phyloP scores from a whole-genome alignment of 2,888 invertebrate species.

The Limnephilus auricula region DNA sequence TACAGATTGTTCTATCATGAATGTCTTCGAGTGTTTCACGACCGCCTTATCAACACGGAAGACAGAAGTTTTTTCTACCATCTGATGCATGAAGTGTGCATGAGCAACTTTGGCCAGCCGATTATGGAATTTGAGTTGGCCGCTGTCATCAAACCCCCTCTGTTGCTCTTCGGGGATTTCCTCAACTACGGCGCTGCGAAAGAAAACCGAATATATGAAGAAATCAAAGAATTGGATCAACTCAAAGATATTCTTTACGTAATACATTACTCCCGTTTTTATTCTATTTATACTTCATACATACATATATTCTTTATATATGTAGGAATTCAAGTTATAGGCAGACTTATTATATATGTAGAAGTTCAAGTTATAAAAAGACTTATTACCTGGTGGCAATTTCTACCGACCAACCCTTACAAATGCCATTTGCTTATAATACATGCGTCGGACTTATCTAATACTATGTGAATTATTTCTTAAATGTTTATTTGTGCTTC shows the following conservation, averaged over 20 bases:
- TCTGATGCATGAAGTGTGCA: constrained; percentile 83
- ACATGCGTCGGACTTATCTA: no score
- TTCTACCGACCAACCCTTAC: no score
- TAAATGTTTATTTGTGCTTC: no score
- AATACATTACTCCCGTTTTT: constrained; percentile 66
- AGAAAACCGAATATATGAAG: constrained; percentile 88
- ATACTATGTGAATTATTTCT: no score
- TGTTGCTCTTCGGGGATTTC: constrained; percentile 91
- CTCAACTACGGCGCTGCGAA: constrained; percentile 85
- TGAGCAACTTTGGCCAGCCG: constrained; percentile 79
- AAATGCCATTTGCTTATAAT: no score
- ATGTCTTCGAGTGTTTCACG: constrained; percentile 93
- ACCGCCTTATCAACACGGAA: constrained; percentile 88
- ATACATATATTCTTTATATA: no score
- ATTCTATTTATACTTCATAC: no score
- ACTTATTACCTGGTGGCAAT: no score
- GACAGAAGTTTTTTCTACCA: constrained; percentile 90
- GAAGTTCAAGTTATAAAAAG: no score
- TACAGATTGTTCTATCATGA: constrained; percentile 90
- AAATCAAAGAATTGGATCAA: constrained; percentile 86
- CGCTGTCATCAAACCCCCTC: constrained; percentile 79
- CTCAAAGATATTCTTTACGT: constrained; percentile 84
- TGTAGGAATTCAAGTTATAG: no score
- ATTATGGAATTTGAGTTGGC: constrained; percentile 80
- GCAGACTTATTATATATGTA: no score